Conservation (phyloP, 1,140 invertebrate genomes). For the Monomorium pharaonis region DNA sequence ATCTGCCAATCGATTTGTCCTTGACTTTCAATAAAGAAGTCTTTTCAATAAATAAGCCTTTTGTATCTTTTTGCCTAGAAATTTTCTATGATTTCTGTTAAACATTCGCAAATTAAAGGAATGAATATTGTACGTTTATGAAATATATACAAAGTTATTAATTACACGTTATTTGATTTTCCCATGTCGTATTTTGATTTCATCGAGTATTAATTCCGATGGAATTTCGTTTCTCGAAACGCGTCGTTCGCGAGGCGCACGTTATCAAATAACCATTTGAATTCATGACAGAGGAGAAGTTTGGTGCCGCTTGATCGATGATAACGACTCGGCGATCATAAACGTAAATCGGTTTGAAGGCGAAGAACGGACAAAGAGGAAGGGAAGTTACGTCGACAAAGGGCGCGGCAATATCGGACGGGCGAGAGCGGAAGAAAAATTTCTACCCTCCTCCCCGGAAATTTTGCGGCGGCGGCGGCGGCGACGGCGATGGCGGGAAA, state of each 20-base stretch:
- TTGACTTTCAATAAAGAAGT: background rate
- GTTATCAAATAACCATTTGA: conserved; percentile 15
- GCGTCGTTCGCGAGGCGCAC: background rate
- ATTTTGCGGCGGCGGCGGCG: conserved; percentile 28
- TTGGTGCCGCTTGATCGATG: background rate
- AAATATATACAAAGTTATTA: background rate
- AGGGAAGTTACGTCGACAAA: conserved; percentile 37
- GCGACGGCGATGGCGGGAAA: conserved; percentile 35
- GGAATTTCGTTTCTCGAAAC: background rate
- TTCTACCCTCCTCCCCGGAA: conserved; percentile 50
- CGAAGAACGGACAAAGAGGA: background rate
- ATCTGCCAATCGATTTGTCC: background rate
- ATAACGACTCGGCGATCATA: conserved; percentile 34
- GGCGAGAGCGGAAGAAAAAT: conserved; percentile 66
- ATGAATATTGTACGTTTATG: background rate
- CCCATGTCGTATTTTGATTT: background rate
- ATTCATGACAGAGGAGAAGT: background rate
- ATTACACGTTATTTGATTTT: background rate
- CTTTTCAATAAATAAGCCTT: background rate
- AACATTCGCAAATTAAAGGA: background rate
- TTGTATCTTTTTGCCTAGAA: background rate
- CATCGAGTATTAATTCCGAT: background rate
- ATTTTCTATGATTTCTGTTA: background rate
- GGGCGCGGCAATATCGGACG: background rate
- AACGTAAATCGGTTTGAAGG: conserved; percentile 7